Base-by-base conservation (phyloP, 2,888 invertebrate genomes). In the Selenia dentaria region DNA sequence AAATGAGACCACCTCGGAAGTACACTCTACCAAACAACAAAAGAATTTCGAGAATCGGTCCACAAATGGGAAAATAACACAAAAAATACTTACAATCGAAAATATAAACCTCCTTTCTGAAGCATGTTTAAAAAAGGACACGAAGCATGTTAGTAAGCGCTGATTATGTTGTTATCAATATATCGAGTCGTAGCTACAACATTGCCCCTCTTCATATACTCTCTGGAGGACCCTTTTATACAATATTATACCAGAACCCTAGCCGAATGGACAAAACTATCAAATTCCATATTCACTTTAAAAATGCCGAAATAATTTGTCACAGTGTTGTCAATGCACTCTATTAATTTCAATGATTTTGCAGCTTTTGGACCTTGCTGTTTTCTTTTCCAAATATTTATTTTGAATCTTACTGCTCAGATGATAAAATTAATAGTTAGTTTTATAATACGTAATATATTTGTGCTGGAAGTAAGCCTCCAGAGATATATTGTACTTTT, bases 341-440 rank as follows among this genome's bases (percentile, higher is more conserved):
- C 59, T 62, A 74, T 74, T 62, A 74, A 58, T 62, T 31, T 10
- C 16, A 54, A 60, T 74, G 74, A 74, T 51, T 60, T 34, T 55
- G 45, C 73, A 66, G 37, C 56, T 66, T 62, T 61, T 13, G 16
- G 8, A 16, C 20, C n/a, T 8, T 11, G 10, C 5, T 11, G 6
- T 16, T 3, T 18, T 9, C 11, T 8, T 0, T 1, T 6, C 0
- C 6, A 18, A 6, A 11, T 1, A 5, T 2, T 16, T 16, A 55
- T 47, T 54, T 48, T 56, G 1, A 45, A 54, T 58, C 12, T 45
- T 64, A 61, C 6, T 0, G 6, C 6, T 12, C 3, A 20, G 4
- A 2, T 0, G 1, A 20, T 36, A 46, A 16, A 12, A n/a, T 16
- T 4, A 3, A 33, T 33, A 16, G 3, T 5, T 4, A 14, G 28